Base-by-base conservation (phyloP, 2,888 invertebrate genomes). In the Leucoma salicis region DNA sequence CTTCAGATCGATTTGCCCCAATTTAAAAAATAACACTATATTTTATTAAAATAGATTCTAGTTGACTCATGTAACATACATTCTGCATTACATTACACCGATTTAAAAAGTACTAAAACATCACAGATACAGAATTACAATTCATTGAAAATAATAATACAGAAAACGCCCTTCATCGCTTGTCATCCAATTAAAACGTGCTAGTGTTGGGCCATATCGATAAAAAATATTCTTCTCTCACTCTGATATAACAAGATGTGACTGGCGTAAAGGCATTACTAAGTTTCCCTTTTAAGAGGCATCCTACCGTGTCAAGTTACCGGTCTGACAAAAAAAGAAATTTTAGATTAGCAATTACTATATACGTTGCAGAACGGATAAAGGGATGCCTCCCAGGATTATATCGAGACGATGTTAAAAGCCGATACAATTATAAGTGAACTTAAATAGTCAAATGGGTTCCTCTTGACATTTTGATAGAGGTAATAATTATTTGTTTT, bases 201-300 rank as follows among this genome's bases (percentile, higher is more conserved):
- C 74, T 81, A 82, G 82, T 82, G 80, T 70, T 78, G 82, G 47
- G 46, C 69, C 57, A 64, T 73, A 74, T 80, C 81, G 82, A 82
- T 78, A 76, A 77, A 78, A 76, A 74, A 59, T 61, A 41, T 53
- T 58, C 67, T 55, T 60, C 56, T 57, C 63, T 59, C 67, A 61
- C 57, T 59, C 57, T 74, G 78, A 79, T 74, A 74, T 76, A 79
- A 85, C 76, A 70, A 70, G 74, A 71, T 43, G 71, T 70, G 78
- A 85, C 70, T 79, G 72, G 81, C 81, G 80, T 82, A 80, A 80
- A 85, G 63, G 82, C 73, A 78, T 83, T 81, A 84, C 82, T 67
- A 58, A 74, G 78, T 74, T 82, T 79, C 71, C 79, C 81, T 82
- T 84, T 85, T 83, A 82, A 80, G 74, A 69, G 67, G 65, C 66